Evolutionary conservation across 2,888 invertebrate species (phyloP), one percentile per base, ranked within the genome.

Genomic region (Himalopsyche anomala): DNA sequence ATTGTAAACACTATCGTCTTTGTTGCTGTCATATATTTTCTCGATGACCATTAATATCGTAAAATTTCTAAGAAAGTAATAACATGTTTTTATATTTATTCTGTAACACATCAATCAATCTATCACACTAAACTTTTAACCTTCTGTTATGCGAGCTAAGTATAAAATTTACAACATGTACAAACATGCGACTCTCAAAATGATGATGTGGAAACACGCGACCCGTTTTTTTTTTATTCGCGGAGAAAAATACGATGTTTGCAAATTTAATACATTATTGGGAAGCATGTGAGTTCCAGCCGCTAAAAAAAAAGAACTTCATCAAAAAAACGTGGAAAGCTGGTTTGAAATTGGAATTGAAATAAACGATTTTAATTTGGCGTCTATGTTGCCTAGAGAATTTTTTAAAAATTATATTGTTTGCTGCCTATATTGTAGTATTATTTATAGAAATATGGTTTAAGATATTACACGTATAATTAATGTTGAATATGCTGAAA

Each of bases 141-240:
- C 74, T 19, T 74, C 74, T 15, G 74, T 12, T 74, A 38, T 74
- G 74, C 38, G 62, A 62, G 28, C 62, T 19, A 19, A 62, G 28
- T 62, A 62, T 62, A 62, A 62, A 19, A 62, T 62, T 28, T 74
- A 74, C 51, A 51, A 51, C 51, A 74, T 28, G 9, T 36, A 19
- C 9, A 74, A 74, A 74, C 74, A 74, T 74, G 74, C 74, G 74
- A 74, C 74, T 74, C 74, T 74, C 74, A 38, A 36, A 9, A 28
- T 74, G 74, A 74, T 74, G 74, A 38, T 28, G 74, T 15, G 5
- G 15, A 74, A 74, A 38, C 74, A 74, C 74, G 74, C 74, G 74
- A 74, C 74, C 36, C 15, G 12, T 69, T 69, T 74, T 19, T 69
- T 74, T 19, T 74, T 36, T 36, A 5, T 36, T 74, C 74, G 51